Evolutionary conservation across 2,797 vertebrate species (phyloP).

Genomic region (Hydrocynus forskahlii): DNA sequence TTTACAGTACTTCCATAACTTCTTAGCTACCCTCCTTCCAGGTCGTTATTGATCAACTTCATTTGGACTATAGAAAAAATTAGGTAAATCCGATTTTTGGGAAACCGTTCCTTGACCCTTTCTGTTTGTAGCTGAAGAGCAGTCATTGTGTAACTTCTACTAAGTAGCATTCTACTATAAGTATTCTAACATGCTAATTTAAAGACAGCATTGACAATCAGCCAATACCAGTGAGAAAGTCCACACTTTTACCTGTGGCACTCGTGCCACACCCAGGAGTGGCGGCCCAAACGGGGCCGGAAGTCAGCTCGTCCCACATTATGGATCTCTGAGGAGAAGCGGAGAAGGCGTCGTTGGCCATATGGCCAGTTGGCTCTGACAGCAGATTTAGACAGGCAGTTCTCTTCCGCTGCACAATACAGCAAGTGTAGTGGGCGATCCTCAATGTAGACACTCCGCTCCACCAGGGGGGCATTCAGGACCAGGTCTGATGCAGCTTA

Average conservation of each 20-base stretch:
- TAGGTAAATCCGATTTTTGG: not conserved
- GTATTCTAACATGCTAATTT: not conserved
- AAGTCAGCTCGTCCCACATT: slow-evolving; percentile 95
- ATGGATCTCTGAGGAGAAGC: slow-evolving; percentile 98
- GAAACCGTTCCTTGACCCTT: not conserved
- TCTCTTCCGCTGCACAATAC: slow-evolving; percentile 94
- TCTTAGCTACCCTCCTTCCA: not conserved
- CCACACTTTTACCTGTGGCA: slow-evolving; percentile 87
- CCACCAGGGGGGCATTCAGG: slow-evolving; percentile 87
- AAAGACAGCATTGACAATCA: not conserved
- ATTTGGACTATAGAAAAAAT: not conserved
- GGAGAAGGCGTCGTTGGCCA: slow-evolving; percentile 91
- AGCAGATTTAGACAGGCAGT: slow-evolving; percentile 90
- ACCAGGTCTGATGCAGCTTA: slow-evolving; percentile 93
- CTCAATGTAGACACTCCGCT: slow-evolving; percentile 94
- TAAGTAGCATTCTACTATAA: no score
- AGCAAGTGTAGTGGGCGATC: slow-evolving; percentile 96
- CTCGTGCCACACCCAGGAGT: slow-evolving; percentile 99
- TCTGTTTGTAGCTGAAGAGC: not conserved
- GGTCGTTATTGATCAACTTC: not conserved
- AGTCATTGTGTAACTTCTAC: not conserved
- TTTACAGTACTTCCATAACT: not conserved
- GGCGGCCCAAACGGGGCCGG: slow-evolving; percentile 92
- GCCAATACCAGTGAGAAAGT: not conserved
- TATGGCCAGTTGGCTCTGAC: slow-evolving; percentile 94